These are phyloP conservation scores for Scaptomyza reducta DNA, from an alignment of 2,888 invertebrate genomes.

Conservation along the genomic window DNA sequence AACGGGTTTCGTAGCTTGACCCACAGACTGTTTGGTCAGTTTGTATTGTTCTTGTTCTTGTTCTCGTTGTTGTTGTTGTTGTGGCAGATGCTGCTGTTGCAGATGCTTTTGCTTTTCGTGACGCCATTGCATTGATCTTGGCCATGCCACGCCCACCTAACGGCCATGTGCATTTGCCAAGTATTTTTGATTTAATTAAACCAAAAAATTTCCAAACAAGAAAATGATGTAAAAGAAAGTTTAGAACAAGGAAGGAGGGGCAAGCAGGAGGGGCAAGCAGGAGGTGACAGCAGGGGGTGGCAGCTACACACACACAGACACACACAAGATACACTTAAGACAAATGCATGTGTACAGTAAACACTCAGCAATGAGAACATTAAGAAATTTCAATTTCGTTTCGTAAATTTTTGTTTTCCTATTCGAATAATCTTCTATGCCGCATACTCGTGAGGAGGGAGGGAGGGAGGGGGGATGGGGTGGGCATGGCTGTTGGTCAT, in stretches of 20 bases:
- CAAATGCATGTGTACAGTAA: conserved; percentile 41
- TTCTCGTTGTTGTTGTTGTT: background rate
- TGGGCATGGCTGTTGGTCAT: conserved; percentile 26
- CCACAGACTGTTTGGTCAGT: conserved; percentile 48
- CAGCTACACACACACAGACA: too few species aligned
- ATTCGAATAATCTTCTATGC: too few species aligned
- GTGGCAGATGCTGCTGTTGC: conserved; percentile 4
- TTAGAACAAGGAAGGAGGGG: background rate
- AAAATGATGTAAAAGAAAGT: conserved; percentile 6
- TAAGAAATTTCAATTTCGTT: too few species aligned
- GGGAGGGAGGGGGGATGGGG: too few species aligned
- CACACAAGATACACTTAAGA: conserved; percentile 14
- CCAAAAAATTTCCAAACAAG: background rate
- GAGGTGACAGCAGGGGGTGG: background rate
- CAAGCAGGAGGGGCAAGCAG: background rate
- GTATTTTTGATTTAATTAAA: conserved; percentile 58
- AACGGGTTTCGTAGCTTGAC: conserved; percentile 68
- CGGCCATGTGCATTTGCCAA: conserved; percentile 31
- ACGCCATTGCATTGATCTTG: conserved; percentile 46
- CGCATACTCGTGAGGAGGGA: too few species aligned
- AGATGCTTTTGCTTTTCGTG: conserved; percentile 32
- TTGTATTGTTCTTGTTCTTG: background rate
- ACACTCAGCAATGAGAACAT: background rate
- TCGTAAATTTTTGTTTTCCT: too few species aligned
- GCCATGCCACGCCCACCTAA: conserved; percentile 41